phyloP scores from a whole-genome alignment of 37 sponge, comb jelly and placozoan species.

The Corticium candelabrum region DNA sequence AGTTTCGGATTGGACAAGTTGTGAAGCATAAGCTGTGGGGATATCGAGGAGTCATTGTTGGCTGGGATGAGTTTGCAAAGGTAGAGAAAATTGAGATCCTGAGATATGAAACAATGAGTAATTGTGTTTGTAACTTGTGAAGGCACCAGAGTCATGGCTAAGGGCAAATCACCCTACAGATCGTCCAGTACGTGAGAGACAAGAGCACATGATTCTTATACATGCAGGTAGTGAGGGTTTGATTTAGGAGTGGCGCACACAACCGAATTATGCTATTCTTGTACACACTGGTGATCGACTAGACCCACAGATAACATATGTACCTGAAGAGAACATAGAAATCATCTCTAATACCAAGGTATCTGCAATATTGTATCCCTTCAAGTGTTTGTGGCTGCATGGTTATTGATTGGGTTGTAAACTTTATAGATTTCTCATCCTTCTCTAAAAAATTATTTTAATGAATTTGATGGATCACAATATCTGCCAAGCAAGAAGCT shows the following conservation, averaged over 20 bases:
- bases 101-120: not conserved
- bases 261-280: slow-evolving; percentile 7
- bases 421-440: not conserved
- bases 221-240: too few species aligned
- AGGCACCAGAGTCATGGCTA: slow-evolving; percentile 68
- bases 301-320: not conserved
- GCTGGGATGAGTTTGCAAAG: slow-evolving; percentile 61
- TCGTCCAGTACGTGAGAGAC: too few species aligned
- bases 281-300: slow-evolving; percentile 2
- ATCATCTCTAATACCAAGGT: slow-evolving; percentile 8
- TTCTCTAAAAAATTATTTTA: not conserved
- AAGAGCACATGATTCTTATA: too few species aligned
- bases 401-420: not conserved
- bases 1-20: slow-evolving; percentile 52
- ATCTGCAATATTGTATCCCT: not conserved
- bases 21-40: slow-evolving; percentile 40
- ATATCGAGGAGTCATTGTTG: slow-evolving; percentile 65
- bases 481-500: not conserved
- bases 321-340: slow-evolving; percentile 12
- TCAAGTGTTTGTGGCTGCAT: not conserved
- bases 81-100: slow-evolving; percentile 11
- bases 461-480: not conserved
- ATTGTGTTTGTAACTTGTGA: not conserved
- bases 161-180: slow-evolving; percentile 23
- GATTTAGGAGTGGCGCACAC: slow-evolving; percentile 1